phyloP scores from a whole-genome alignment of 2,113 vertebrate species.

The Chaetorhynchus papuensis region DNA sequence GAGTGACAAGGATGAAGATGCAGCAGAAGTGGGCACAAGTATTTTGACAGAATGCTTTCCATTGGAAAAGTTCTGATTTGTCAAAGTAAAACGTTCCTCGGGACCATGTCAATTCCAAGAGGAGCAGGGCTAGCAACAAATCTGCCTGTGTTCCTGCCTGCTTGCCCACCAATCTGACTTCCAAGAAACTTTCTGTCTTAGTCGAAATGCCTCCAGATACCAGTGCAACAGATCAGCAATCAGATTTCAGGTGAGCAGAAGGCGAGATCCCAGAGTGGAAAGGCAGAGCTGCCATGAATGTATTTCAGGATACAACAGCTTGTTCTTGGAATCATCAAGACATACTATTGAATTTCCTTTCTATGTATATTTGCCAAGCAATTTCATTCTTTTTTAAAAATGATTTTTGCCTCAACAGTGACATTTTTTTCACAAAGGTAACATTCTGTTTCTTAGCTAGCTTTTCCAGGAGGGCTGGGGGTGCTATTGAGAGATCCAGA shows the following conservation, averaged over 20 bases:
- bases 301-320: neutral
- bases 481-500: neutral
- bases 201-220: neutral
- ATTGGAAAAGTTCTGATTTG: neutral
- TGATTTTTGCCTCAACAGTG: neutral
- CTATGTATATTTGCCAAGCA: neutral
- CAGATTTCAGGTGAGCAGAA: neutral
- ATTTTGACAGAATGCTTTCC: neutral
- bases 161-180: neutral
- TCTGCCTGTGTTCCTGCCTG: neutral
- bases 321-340: neutral
- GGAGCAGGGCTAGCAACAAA: neutral
- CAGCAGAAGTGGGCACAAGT: neutral
- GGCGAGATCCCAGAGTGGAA: neutral
- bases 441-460: neutral
- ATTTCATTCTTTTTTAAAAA: neutral
- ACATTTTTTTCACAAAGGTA: neutral
- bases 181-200: neutral
- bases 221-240: neutral
- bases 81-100: fast-evolving
- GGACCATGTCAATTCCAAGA: neutral
- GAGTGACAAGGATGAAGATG: neutral
- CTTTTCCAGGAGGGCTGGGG: neutral
- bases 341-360: neutral
- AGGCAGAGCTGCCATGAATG: neutral